Percentiles rank a stretch among this genome's conserved stretches.
phyloP scores from a whole-genome alignment of 2,113 vertebrate species.

The Gymnogyps californianus region DNA sequence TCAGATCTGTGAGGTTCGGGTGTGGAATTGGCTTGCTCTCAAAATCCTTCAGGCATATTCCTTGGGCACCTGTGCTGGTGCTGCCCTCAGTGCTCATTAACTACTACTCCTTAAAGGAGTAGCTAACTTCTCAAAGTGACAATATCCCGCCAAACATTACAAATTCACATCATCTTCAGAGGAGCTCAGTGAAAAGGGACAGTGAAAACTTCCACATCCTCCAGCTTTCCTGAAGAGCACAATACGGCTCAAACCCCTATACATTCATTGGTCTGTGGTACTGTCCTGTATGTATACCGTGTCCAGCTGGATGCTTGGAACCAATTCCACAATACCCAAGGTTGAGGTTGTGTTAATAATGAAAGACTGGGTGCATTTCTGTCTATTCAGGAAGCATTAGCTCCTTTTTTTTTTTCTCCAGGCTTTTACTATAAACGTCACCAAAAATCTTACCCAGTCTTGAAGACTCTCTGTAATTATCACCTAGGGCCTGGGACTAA shows the following conservation, averaged over 20 bases:
- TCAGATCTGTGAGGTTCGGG: neutral
- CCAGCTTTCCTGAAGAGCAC: neutral
- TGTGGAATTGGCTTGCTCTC: neutral
- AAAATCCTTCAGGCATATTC: neutral
- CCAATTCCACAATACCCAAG: neutral
- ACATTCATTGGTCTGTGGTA: neutral
- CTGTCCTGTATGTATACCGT: neutral
- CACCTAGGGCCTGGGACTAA: neutral
- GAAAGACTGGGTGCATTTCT: neutral
- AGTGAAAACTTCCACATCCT: neutral
- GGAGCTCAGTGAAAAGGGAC: neutral
- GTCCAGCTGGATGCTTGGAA: neutral
- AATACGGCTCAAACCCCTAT: neutral
- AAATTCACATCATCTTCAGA: neutral
- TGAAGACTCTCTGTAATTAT: neutral
- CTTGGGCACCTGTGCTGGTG: neutral
- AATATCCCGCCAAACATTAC: neutral
- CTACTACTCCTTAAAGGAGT: neutral
- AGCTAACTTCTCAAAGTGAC: neutral
- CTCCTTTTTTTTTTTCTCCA: neutral
- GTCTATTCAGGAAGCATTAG: neutral
- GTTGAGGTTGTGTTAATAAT: neutral
- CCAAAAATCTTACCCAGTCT: neutral
- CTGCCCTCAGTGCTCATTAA: neutral
- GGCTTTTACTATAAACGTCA: neutral